Conservation (phyloP, 2,113 vertebrate species). For the Pithys albifrons region DNA sequence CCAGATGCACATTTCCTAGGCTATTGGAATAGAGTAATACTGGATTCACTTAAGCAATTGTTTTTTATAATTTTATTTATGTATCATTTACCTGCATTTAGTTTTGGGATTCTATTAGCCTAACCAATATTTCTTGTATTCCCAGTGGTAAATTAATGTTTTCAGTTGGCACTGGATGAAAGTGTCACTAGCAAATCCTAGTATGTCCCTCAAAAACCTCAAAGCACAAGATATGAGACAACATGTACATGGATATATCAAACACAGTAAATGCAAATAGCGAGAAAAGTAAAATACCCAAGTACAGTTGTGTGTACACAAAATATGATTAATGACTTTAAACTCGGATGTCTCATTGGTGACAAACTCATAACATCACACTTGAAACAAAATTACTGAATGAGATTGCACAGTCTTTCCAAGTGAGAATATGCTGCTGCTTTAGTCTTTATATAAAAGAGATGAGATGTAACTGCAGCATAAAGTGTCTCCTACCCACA, state of each 20-base stretch:
- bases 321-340: neutral
- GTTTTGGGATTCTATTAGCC: neutral
- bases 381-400: neutral
- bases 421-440: neutral
- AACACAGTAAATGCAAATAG: neutral
- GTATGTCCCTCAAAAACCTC: neutral
- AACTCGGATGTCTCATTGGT: neutral
- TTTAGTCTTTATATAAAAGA: neutral
- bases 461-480: neutral
- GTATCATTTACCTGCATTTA: neutral
- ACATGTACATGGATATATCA: neutral
- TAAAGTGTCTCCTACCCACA: neutral
- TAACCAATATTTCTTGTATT: neutral
- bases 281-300: neutral
- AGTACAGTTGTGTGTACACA: neutral
- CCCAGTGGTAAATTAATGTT: neutral
- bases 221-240: neutral
- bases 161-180: neutral
- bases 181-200: neutral
- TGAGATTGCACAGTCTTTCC: accelerated
- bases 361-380: neutral
- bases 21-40: neutral
- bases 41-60: neutral
- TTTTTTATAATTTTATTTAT: neutral
- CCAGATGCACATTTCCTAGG: neutral